Percentiles rank a stretch among this genome's conserved stretches.
These are phyloP conservation scores for Drosophila ohnishii DNA, from an alignment of 1,140 invertebrate genomes.

Conservation along the genomic window DNA sequence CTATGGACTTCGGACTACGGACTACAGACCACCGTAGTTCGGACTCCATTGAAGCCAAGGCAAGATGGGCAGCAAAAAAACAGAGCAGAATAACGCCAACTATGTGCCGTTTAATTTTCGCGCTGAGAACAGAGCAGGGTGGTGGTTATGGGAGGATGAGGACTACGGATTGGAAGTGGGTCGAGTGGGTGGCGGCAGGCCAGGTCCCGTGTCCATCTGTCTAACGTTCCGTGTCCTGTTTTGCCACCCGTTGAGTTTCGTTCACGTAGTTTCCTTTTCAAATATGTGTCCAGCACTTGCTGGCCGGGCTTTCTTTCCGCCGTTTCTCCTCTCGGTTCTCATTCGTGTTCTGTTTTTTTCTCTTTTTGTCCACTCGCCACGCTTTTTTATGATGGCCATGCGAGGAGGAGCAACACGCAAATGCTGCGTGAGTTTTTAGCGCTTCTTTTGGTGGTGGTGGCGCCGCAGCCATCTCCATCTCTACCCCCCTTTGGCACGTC, in stretches of 20 bases:
- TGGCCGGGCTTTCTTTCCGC: conserved; percentile 21
- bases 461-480: conserved; percentile 3
- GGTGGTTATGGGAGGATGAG: conserved; percentile 3
- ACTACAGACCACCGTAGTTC: conserved; percentile 11
- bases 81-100: conserved; percentile 44
- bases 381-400: conserved; percentile 55
- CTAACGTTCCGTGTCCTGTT: conserved; percentile 60
- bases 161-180: conserved; percentile 16
- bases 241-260: conserved; percentile 61
- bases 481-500: conserved; percentile 56
- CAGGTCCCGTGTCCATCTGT: conserved; percentile 39
- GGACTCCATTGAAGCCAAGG: conserved; percentile 45
- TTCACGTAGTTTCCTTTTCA: conserved; percentile 80
- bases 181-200: conserved; percentile 13
- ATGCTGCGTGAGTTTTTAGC: conserved; percentile 69
- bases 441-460: conserved; percentile 3
- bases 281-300: conserved; percentile 79
- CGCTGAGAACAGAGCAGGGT: conserved; percentile 33
- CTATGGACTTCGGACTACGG: neutral
- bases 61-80: conserved; percentile 34
- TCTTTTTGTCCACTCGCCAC: conserved; percentile 40
- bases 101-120: conserved; percentile 77
- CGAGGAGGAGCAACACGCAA: conserved; percentile 73
- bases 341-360: conserved; percentile 16
- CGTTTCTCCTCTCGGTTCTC: neutral